Evolutionary conservation across 2,113 vertebrate species (phyloP).

Genomic region (Tragelaphus buxtoni): DNA sequence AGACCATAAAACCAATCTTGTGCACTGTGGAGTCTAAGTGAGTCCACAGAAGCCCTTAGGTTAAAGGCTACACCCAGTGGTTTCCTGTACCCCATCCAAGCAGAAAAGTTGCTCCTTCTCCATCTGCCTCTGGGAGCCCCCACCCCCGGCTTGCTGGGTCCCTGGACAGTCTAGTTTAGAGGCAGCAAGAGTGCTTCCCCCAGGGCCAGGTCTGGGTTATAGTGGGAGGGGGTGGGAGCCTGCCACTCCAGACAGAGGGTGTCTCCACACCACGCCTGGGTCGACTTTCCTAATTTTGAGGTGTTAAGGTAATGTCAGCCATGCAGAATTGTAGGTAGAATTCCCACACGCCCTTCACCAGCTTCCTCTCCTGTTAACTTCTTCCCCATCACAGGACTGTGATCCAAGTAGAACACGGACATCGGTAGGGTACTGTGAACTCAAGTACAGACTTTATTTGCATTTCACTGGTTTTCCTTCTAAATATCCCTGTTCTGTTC

Average conservation of each 20-base stretch:
- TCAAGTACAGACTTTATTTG: background rate
- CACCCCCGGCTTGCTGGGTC: background rate
- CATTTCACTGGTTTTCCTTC: background rate
- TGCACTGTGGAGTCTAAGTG: background rate
- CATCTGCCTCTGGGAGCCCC: background rate
- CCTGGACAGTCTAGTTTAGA: background rate
- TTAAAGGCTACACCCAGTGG: background rate
- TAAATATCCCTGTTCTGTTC: background rate
- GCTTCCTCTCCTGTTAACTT: background rate
- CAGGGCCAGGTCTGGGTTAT: accelerated
- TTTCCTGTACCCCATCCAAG: background rate
- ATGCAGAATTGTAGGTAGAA: background rate
- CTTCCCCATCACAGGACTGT: background rate
- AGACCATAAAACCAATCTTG: background rate
- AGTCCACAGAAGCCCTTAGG: background rate
- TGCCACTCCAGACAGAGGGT: background rate
- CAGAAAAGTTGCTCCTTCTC: background rate
- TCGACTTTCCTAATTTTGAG: background rate
- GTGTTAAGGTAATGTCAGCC: background rate
- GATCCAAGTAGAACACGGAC: background rate
- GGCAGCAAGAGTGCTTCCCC: background rate
- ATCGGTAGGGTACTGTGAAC: accelerated
- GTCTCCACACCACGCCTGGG: background rate
- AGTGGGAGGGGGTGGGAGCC: background rate
- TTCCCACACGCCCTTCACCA: background rate